Conservation (phyloP, 2,888 invertebrate species). For the Saturnia pavonia region DNA sequence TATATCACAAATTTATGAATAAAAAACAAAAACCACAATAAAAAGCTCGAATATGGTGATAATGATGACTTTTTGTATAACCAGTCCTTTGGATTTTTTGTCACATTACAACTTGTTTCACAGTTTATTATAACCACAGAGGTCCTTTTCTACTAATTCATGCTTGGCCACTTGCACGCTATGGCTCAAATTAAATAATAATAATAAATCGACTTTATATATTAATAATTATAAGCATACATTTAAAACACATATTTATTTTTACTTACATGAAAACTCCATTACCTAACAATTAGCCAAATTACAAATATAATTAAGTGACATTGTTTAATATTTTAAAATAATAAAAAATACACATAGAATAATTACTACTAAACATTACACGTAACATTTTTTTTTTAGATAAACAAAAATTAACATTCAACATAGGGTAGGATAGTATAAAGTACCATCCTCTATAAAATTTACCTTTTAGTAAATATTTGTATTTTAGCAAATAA, state of each 20-base stretch:
- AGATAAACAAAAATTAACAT: background rate
- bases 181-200: background rate
- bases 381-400: background rate
- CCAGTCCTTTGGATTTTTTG: too few species aligned
- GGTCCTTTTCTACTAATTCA: background rate
- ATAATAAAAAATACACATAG: background rate
- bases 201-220: background rate
- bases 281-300: background rate
- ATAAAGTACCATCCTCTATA: background rate
- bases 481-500: background rate
- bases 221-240: too few species aligned
- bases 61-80: too few species aligned
- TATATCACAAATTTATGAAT: too few species aligned
- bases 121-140: background rate
- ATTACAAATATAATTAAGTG: background rate
- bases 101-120: too few species aligned
- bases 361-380: background rate
- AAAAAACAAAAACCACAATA: too few species aligned
- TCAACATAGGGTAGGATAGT: background rate
- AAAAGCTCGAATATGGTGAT: too few species aligned
- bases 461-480: background rate
- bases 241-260: background rate
- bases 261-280: background rate
- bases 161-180: background rate
- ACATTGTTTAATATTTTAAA: background rate